Base-by-base conservation (phyloP, 2,888 invertebrate species). In the Creontiades dilutus region DNA sequence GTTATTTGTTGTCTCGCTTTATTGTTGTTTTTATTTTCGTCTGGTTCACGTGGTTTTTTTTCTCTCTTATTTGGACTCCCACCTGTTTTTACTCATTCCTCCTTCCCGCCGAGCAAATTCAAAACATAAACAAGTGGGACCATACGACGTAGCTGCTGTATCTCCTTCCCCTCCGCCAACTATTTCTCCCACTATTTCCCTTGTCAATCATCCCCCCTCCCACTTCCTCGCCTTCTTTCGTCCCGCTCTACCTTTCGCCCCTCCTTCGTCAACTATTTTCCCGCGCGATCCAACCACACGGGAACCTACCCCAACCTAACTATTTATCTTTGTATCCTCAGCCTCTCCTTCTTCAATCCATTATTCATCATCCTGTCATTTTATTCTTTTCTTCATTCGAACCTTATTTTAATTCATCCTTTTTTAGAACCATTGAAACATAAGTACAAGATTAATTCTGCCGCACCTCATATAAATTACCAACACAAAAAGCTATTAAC, bases 181-280 rank as follows among this genome's bases (percentile, higher is more conserved):
- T 37, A 37, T 37, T 37, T 37, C 28, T 23, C 57, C 16, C 47
- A 19, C 19, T 48, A 82, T 52, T 48, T 28, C 57, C 28, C 48
- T 23, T 57, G 55, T 28, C 84, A 84, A 84, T 84, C 55, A 84
- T 47, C 14, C 52, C 55, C 28, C 7, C 19, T 46, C 80, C 52
- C 23, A 0, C 82, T 4, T 9, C 55, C 82, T 82, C 82, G n/a
- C n/a, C n/a, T n/a, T n/a, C n/a, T n/a, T n/a, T 81, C 47, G 46
- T n/a, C 5, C 46, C 2, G 47, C 3, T 28, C 23, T 47, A 47
- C 81, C 46, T n/a, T 3, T 27, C 12, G 11, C 16, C 37, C 84
- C 52, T 14, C 19, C 55, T 52, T 48, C 28, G 9, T 37, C 85
- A 86, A 86, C 86, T 27, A 61, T 37, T 86, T 52, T 68, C 88